Evolutionary conservation across 2,888 invertebrate species (phyloP).

Genomic region (Clivina fossor): DNA sequence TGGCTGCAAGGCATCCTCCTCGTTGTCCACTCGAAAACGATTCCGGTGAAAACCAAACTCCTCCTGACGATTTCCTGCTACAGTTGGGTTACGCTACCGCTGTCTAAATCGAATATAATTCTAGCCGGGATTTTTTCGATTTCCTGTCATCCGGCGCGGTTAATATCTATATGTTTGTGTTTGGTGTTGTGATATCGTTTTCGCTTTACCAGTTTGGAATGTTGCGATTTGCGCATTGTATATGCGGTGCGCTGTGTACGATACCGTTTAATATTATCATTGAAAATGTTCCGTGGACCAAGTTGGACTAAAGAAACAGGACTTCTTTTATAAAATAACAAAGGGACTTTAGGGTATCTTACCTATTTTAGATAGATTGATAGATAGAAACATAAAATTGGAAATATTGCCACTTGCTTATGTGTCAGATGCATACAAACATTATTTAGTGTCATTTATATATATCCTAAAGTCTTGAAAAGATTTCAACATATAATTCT

Average conservation of each 20-base stretch:
- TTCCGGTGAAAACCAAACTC: constrained; percentile 77
- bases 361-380: no score
- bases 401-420: no score
- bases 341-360: no score
- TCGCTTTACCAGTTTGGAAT: constrained; percentile 84
- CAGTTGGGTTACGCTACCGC: constrained; percentile 93
- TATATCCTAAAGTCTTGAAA: no score
- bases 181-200: constrained; percentile 96
- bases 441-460: no score
- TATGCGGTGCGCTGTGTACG: constrained; percentile 83
- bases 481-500: no score
- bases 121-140: constrained; percentile 85
- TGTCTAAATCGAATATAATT: constrained; percentile 86
- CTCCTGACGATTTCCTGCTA: constrained; percentile 87
- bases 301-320: no score
- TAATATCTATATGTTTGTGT: constrained; percentile 96
- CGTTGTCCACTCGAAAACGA: constrained; percentile 83
- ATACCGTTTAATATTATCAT: constrained; percentile 93
- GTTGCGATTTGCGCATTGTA: constrained; percentile 74
- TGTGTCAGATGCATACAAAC: no score
- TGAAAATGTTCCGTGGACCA: no score
- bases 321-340: no score
- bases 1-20: constrained; percentile 93
- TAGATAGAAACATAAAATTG: no score
- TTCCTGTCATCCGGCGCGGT: constrained; percentile 87